These are phyloP conservation scores for Entomobrya proxima DNA, from an alignment of 2,888 invertebrate species.

Conservation along the genomic window DNA sequence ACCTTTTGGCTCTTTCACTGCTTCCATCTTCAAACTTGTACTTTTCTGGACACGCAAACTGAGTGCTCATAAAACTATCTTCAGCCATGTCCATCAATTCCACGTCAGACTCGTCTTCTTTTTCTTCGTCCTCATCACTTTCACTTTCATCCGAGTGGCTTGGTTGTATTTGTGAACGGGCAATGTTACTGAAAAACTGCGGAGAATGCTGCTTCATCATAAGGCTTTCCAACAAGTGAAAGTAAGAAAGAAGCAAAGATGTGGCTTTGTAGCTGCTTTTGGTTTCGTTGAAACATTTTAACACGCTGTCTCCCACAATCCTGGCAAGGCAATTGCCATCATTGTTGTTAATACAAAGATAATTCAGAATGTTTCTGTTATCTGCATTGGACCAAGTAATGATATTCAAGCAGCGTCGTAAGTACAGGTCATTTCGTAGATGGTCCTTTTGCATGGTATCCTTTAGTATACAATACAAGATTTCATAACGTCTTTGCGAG, in stretches of 20 bases:
- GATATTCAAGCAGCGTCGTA: slow-evolving; percentile 38
- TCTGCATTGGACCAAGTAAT: slow-evolving; percentile 54
- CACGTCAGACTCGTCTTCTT: not conserved
- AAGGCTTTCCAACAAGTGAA: slow-evolving; percentile 47
- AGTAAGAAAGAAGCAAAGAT: slow-evolving; percentile 26
- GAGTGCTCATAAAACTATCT: slow-evolving; percentile 14
- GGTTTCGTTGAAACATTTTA: slow-evolving; percentile 46
- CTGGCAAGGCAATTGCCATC: slow-evolving; percentile 52
- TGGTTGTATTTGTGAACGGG: no score
- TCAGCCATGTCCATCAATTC: no score
- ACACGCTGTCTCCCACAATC: slow-evolving; percentile 52
- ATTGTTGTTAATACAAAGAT: slow-evolving; percentile 54
- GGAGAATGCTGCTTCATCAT: slow-evolving; percentile 20
- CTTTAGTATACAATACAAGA: slow-evolving; percentile 53
- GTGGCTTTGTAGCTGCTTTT: not conserved
- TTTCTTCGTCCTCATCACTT: not conserved
- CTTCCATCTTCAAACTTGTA: slow-evolving; percentile 37
- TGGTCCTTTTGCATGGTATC: slow-evolving; percentile 46
- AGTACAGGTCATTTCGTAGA: not conserved
- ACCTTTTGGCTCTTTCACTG: not conserved
- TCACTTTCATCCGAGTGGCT: slow-evolving; percentile 4
- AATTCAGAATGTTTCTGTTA: slow-evolving; percentile 43
- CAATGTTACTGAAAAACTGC: not conserved
- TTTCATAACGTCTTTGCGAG: slow-evolving; percentile 43
- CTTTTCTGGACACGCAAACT: slow-evolving; percentile 52